Conservation (phyloP, 92 coral and sea anemone species). For the Epizoanthus ramosus region DNA sequence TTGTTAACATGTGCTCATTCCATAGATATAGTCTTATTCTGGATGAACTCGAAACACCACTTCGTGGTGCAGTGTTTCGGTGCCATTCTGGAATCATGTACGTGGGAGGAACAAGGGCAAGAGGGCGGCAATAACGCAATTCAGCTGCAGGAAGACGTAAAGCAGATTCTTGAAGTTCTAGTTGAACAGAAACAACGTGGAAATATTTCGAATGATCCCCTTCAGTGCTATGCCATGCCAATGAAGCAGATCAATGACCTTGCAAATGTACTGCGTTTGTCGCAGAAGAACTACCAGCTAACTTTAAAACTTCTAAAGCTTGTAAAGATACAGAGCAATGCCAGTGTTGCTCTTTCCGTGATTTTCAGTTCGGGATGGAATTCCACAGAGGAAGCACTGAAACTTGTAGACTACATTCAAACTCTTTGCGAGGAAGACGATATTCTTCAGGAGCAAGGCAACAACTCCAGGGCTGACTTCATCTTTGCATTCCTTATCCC, state of each 20-base stretch:
- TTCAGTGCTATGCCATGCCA: too few relatives aligned
- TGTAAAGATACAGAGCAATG: conserved; percentile 5
- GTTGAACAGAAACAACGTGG: not conserved
- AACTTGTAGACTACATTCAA: not conserved
- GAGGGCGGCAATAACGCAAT: too few relatives aligned
- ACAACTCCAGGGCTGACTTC: too few relatives aligned
- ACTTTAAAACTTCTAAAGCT: conserved; percentile 5
- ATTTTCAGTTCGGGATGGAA: conserved; percentile 17
- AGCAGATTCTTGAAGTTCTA: too few relatives aligned
- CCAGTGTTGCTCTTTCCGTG: conserved; percentile 5
- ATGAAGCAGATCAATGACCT: too few relatives aligned
- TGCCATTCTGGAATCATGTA: conserved; percentile 47
- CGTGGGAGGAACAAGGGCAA: not conserved
- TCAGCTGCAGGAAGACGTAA: too few relatives aligned
- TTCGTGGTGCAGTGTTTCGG: conserved; percentile 41
- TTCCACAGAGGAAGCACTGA: not conserved
- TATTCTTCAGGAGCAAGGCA: too few relatives aligned
- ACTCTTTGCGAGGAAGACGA: too few relatives aligned
- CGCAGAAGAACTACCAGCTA: too few relatives aligned
- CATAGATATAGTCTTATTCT: conserved; percentile 26
- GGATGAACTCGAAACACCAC: conserved; percentile 25
- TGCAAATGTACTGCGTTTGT: too few relatives aligned
- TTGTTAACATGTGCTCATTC: conserved; percentile 32
- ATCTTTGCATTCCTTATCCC: too few relatives aligned
- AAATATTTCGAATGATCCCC: too few relatives aligned